Percentiles rank a stretch among this genome's conserved stretches.
Conservation (phyloP, 1,140 invertebrate species). For the Ips typographus region DNA sequence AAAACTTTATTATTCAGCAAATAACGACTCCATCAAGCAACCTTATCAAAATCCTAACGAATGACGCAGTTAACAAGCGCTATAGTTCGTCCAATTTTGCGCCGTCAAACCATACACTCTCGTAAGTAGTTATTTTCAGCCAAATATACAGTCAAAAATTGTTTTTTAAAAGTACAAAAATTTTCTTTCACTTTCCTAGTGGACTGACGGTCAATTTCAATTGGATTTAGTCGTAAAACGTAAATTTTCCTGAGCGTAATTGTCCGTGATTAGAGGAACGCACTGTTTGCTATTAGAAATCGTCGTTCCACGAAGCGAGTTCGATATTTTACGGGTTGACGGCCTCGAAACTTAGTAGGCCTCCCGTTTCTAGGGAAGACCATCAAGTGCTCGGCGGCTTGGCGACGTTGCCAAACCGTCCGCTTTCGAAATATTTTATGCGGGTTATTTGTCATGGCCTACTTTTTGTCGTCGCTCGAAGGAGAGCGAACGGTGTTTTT, state of each 20-base stretch:
- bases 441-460: slow-evolving; percentile 35
- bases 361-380: slow-evolving; percentile 33
- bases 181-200: too few relatives aligned
- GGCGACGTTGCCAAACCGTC: slow-evolving; percentile 19
- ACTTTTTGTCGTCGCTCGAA: slow-evolving; percentile 25
- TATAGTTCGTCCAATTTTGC: slow-evolving; percentile 15
- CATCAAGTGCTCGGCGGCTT: slow-evolving; percentile 26
- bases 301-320: slow-evolving; percentile 24
- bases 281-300: slow-evolving; percentile 30
- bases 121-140: too few relatives aligned
- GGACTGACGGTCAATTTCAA: too few relatives aligned
- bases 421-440: slow-evolving; percentile 34
- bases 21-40: slow-evolving; percentile 32
- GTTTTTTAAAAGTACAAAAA: too few relatives aligned
- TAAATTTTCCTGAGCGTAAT: not conserved
- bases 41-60: slow-evolving; percentile 33
- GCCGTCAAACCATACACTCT: not conserved
- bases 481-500: slow-evolving; percentile 23
- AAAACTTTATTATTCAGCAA: slow-evolving; percentile 34
- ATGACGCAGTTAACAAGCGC: slow-evolving; percentile 29
- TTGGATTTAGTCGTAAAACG: too few relatives aligned
- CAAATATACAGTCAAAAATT: too few relatives aligned
- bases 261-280: slow-evolving; percentile 8
- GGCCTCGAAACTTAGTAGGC: slow-evolving; percentile 34
- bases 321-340: slow-evolving; percentile 30